phyloP scores from a whole-genome alignment of 2,113 vertebrate species.

The cat (Felis catus) region F.catus_Fca126_mat1.0 CM031415.1:203240501-203241000 shows the following conservation, averaged over 20 bases:
- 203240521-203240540: not conserved
- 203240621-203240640: not conserved
- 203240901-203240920: not conserved
- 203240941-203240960: constrained; percentile 90
- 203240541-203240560: not conserved
- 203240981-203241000: constrained; percentile 90
- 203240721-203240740: not conserved
- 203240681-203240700: not conserved
- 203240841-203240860: not conserved
- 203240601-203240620: not conserved
- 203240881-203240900: not conserved
- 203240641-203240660: not conserved
- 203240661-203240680: not conserved
- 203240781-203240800: not conserved
- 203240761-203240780: not conserved
- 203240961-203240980: constrained; percentile 88
- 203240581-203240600: not conserved
- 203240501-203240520: not conserved
- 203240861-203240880: not conserved
- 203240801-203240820: not conserved
- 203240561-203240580: accelerated
- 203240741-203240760: not conserved
- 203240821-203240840: not conserved
- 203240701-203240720: not conserved
- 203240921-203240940: constrained; percentile 85